These are phyloP conservation scores for Drosophila lini DNA, from an alignment of 1,140 invertebrate genomes.

Conservation along the genomic window DNA sequence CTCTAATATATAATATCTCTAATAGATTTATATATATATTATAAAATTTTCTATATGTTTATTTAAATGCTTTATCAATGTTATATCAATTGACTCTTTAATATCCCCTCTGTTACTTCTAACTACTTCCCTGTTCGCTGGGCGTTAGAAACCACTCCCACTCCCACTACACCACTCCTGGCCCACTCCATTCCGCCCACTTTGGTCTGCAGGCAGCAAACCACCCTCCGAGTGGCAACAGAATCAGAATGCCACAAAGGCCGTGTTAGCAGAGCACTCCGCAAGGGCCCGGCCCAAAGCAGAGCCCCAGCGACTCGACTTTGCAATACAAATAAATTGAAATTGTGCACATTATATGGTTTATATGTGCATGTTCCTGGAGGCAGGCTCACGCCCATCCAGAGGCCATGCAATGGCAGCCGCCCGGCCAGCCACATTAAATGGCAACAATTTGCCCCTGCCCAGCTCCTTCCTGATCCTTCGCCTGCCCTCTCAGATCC, in stretches of 20 bases:
- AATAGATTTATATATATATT: no score
- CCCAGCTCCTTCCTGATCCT: constrained; percentile 1
- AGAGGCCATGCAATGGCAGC: constrained; percentile 28
- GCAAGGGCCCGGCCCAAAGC: neutral
- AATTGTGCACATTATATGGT: constrained; percentile 61
- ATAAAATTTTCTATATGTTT: neutral
- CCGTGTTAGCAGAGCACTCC: constrained; percentile 31
- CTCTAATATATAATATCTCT: no score
- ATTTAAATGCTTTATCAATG: neutral
- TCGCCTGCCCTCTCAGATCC: constrained; percentile 22
- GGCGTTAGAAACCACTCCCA: constrained; percentile 69
- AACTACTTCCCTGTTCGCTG: constrained; percentile 40
- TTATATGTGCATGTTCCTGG: constrained; percentile 25
- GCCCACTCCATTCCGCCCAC: constrained; percentile 21
- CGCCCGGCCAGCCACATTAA: constrained; percentile 37
- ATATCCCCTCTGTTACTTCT: neutral
- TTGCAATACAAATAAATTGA: constrained; percentile 72
- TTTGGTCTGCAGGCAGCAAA: constrained; percentile 21
- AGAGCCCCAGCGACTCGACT: constrained; percentile 32
- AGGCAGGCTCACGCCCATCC: constrained; percentile 32
- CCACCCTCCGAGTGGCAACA: constrained; percentile 48
- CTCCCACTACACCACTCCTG: constrained; percentile 41
- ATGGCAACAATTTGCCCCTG: constrained; percentile 46
- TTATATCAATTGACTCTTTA: neutral
- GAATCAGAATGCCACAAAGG: constrained; percentile 55